These are phyloP conservation scores for Cotesia glomerata DNA, from an alignment of 1,140 invertebrate genomes.

Conservation along the genomic window DNA sequence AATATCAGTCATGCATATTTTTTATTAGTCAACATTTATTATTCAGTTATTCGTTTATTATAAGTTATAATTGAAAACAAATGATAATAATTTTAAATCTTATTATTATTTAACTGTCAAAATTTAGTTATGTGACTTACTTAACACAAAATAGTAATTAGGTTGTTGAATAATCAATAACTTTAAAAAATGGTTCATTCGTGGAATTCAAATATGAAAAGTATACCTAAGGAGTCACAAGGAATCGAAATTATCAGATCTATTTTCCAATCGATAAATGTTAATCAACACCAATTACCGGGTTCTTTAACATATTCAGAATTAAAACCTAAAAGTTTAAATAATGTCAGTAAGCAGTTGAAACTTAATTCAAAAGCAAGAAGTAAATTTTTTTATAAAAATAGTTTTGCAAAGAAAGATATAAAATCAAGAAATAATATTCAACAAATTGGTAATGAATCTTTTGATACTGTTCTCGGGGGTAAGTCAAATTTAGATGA, in stretches of 20 bases:
- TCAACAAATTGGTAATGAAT: background rate
- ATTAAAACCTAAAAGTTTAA: background rate
- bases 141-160: background rate
- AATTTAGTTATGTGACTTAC: background rate
- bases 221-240: background rate
- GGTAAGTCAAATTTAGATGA: too few relatives aligned
- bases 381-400: background rate
- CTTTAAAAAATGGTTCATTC: slow-evolving; percentile 12
- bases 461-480: background rate
- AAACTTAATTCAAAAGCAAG: background rate
- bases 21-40: too few relatives aligned
- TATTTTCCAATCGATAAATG: slow-evolving; percentile 4
- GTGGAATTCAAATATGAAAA: background rate
- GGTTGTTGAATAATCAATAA: background rate
- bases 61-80: background rate
- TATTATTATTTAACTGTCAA: slow-evolving; percentile 11
- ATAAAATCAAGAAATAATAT: background rate
- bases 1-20: background rate
- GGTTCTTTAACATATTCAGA: background rate
- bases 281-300: slow-evolving; percentile 1
- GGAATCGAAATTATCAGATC: background rate
- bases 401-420: background rate
- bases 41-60: too few relatives aligned
- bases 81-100: background rate
- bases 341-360: background rate